Conservation (phyloP, 2,797 vertebrate genomes). For the Toxotes lorentzi region DNA sequence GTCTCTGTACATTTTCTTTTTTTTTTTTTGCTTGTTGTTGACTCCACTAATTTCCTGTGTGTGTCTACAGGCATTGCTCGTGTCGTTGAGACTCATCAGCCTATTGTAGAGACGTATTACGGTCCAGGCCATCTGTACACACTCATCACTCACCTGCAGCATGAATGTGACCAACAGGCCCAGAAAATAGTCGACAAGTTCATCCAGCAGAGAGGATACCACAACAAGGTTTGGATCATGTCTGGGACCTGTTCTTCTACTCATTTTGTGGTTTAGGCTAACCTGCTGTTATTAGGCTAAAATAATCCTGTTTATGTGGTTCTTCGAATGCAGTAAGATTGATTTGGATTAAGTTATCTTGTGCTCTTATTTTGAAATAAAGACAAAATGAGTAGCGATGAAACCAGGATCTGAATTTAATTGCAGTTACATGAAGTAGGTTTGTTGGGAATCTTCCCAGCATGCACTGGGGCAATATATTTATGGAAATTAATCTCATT, state of each 20-base stretch:
- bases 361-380: too few relatives aligned
- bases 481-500: background rate
- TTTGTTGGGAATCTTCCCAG: too few relatives aligned
- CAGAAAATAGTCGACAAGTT: slow-evolving; percentile 97
- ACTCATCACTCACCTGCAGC: slow-evolving; percentile 94
- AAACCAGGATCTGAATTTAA: too few relatives aligned
- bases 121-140: slow-evolving; percentile 94
- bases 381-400: too few relatives aligned
- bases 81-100: slow-evolving; percentile 96
- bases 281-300: background rate
- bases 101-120: slow-evolving; percentile 98
- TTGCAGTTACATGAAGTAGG: too few relatives aligned
- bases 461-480: too few relatives aligned
- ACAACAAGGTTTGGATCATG: slow-evolving; percentile 87
- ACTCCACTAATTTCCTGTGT: background rate
- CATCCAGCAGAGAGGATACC: slow-evolving; percentile 93
- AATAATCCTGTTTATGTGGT: background rate
- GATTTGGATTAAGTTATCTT: too few relatives aligned
- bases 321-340: background rate
- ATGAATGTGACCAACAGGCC: slow-evolving; percentile 94
- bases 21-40: background rate
- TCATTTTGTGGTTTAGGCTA: background rate
- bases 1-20: background rate
- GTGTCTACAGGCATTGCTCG: slow-evolving; percentile 91
- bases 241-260: background rate